These are phyloP conservation scores for Campoletis sonorensis DNA, from an alignment of 1,140 invertebrate genomes.

Conservation along the genomic window DNA sequence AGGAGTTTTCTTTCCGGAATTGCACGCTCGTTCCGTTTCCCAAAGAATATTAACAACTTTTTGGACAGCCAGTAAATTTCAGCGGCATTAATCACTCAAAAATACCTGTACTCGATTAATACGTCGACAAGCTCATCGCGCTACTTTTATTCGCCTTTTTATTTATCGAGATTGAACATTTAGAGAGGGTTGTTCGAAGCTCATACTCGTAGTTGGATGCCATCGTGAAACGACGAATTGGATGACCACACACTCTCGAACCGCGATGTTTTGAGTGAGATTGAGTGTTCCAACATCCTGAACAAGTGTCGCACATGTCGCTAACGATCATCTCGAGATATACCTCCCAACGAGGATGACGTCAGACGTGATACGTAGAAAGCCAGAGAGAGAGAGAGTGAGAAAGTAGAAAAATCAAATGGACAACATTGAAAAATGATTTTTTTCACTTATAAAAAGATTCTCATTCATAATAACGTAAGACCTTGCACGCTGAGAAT, in stretches of 20 bases:
- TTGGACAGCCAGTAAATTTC: too few species aligned
- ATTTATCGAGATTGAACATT: neutral
- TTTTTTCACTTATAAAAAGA: constrained; percentile 15
- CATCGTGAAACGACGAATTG: constrained; percentile 21
- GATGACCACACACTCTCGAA: neutral
- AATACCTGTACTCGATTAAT: too few species aligned
- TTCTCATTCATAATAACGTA: neutral
- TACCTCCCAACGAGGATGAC: neutral
- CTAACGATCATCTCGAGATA: constrained; percentile 43
- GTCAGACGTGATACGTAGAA: neutral
- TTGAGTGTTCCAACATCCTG: constrained; percentile 35
- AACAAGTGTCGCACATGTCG: constrained; percentile 43
- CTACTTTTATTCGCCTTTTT: neutral
- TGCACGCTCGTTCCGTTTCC: too few species aligned
- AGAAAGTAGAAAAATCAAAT: neutral
- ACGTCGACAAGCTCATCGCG: too few species aligned
- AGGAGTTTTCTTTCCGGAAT: neutral
- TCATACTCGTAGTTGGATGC: neutral
- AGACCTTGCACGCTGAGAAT: neutral
- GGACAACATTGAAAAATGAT: constrained; percentile 1
- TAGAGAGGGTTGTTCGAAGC: neutral
- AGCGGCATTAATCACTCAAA: too few species aligned
- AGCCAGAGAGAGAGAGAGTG: neutral
- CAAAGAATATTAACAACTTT: too few species aligned
- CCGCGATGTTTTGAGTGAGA: constrained; percentile 21